A percentile compares a stretch with the other conserved stretches of the same genome.
Evolutionary conservation across 2,113 vertebrate species (phyloP).

Genomic region (Actenoides lindsayi): DNA sequence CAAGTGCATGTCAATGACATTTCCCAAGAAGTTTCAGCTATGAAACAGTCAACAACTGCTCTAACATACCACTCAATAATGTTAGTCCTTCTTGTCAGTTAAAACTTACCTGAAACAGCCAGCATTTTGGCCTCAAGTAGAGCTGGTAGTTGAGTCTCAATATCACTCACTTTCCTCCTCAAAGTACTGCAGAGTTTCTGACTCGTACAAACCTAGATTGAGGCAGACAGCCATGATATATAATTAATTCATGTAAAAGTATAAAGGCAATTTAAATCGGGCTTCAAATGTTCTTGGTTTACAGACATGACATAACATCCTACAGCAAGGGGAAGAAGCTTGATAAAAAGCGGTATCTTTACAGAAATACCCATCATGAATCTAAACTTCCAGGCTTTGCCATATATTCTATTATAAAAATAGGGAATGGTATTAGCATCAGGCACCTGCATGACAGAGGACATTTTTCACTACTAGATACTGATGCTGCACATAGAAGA

Average conservation of each 20-base stretch:
- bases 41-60: not conserved
- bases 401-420: not conserved
- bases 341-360: conserved; percentile 46
- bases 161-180: conserved; percentile 84
- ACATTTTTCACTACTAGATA: not conserved
- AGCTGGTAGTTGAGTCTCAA: conserved; percentile 84
- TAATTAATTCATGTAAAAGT: conserved; percentile 40
- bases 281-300: conserved; percentile 46
- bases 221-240: conserved; percentile 38
- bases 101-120: conserved; percentile 82
- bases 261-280: conserved; percentile 23
- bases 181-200: conserved; percentile 86
- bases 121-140: conserved; percentile 89
- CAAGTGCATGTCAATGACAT: not conserved
- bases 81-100: not conserved
- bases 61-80: not conserved
- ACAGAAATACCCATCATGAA: not conserved
- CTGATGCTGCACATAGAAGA: not conserved
- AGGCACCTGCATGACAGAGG: not conserved
- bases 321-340: conserved; percentile 4
- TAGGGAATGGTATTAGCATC: not conserved
- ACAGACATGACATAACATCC: conserved; percentile 45
- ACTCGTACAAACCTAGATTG: conserved; percentile 82
- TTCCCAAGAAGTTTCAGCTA: not conserved
- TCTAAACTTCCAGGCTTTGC: conserved; percentile 2